These are phyloP conservation scores for Cottus gobio DNA, from an alignment of 2,113 vertebrate genomes.

Conservation along the genomic window DNA sequence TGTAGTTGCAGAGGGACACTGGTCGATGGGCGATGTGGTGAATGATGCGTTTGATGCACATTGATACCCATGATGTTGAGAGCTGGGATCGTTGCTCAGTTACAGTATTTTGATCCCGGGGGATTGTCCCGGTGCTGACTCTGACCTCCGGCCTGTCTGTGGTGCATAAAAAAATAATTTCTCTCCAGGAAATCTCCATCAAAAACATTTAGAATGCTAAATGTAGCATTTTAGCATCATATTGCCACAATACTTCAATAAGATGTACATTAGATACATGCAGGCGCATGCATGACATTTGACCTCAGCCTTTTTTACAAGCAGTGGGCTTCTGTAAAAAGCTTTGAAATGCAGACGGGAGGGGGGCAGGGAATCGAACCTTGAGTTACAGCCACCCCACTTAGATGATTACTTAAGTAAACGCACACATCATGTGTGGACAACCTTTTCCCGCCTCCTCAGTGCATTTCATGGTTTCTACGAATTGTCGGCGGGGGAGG, in stretches of 20 bases:
- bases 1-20: constrained; percentile 26
- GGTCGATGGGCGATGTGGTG: constrained; percentile 40
- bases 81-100: constrained; percentile 22
- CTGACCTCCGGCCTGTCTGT: constrained; percentile 25
- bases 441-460: not conserved
- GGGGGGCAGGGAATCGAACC: not conserved
- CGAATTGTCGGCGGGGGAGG: not conserved
- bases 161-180: not conserved
- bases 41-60: constrained; percentile 48
- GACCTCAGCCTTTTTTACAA: not conserved
- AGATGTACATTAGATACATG: not conserved
- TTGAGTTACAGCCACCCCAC: not conserved
- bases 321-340: not conserved
- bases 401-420: not conserved
- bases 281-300: not conserved
- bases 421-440: not conserved
- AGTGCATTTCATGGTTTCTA: not conserved
- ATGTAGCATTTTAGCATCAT: constrained; percentile 4
- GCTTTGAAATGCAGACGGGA: not conserved
- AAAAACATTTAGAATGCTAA: not conserved
- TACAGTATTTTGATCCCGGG: not conserved
- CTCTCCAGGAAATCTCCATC: not conserved
- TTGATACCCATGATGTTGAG: constrained; percentile 34
- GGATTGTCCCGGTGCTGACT: not conserved
- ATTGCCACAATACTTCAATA: not conserved